These are phyloP conservation scores for Volucella inflata DNA, from an alignment of 2,888 invertebrate genomes.

Conservation along the genomic window DNA sequence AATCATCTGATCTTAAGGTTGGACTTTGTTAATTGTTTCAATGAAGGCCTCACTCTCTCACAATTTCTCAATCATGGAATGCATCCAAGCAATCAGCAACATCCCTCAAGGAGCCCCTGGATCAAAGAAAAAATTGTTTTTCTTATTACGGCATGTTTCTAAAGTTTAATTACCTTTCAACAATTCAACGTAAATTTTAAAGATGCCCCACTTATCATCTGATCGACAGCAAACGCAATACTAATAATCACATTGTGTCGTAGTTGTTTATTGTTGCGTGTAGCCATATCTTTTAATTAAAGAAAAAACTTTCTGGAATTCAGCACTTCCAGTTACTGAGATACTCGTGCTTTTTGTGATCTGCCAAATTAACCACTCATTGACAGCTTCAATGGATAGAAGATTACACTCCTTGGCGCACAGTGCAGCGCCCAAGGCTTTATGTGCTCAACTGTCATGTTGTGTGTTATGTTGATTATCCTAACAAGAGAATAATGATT, in stretches of 20 bases:
- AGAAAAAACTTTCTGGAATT: background rate
- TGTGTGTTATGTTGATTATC: slow-evolving; percentile 72
- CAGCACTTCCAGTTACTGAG: background rate
- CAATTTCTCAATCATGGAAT: too few relatives aligned
- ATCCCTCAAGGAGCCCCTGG: background rate
- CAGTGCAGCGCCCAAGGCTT: slow-evolving; percentile 44
- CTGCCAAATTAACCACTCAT: slow-evolving; percentile 71
- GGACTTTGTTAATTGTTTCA: too few relatives aligned
- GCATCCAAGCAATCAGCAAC: slow-evolving; percentile 20
- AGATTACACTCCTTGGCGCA: slow-evolving; percentile 50
- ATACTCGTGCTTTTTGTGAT: slow-evolving; percentile 27
- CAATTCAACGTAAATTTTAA: slow-evolving; percentile 20
- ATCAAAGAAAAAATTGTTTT: background rate
- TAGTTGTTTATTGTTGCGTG: background rate
- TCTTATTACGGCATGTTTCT: slow-evolving; percentile 6
- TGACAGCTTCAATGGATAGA: slow-evolving; percentile 68
- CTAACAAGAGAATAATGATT: slow-evolving; percentile 72
- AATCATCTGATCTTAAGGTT: too few relatives aligned
- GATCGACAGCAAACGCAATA: slow-evolving; percentile 14
- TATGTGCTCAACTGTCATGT: slow-evolving; percentile 63
- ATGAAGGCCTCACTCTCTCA: too few relatives aligned
- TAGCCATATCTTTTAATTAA: slow-evolving; percentile 2
- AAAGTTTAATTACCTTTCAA: slow-evolving; percentile 58
- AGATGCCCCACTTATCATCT: slow-evolving; percentile 25
- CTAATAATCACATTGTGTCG: slow-evolving; percentile 36